A percentile compares a stretch with the other conserved stretches of the same genome.
These are phyloP conservation scores for Diuraphis noxia DNA, from an alignment of 1,140 invertebrate genomes.

Conservation along the genomic window DNA sequence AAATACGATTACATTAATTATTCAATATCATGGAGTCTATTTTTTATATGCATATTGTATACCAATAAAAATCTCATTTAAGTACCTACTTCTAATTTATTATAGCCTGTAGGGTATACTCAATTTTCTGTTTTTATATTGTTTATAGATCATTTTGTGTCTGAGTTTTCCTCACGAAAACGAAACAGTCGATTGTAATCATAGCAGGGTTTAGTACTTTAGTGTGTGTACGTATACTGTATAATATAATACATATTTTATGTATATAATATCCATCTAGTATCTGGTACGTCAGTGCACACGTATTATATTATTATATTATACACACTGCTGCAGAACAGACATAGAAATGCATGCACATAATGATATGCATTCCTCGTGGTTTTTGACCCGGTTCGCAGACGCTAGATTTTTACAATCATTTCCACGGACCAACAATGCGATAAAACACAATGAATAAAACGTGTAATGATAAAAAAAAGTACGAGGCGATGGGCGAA, in stretches of 20 bases:
- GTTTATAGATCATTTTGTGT: not conserved
- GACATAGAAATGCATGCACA: not conserved
- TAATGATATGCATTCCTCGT: slow-evolving; percentile 25
- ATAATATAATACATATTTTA: no score
- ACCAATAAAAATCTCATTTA: not conserved
- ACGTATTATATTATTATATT: not conserved
- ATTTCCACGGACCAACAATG: not conserved
- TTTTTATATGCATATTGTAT: not conserved
- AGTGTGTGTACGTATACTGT: not conserved
- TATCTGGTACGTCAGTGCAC: not conserved
- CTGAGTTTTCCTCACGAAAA: not conserved
- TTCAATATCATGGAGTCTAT: not conserved
- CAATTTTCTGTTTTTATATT: not conserved
- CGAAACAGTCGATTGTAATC: not conserved
- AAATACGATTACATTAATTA: not conserved
- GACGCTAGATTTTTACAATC: not conserved
- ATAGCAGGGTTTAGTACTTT: not conserved
- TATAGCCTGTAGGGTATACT: not conserved
- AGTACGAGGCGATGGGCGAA: no score
- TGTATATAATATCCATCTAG: no score
- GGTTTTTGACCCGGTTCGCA: slow-evolving; percentile 34
- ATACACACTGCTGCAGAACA: not conserved
- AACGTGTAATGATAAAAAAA: slow-evolving; percentile 6
- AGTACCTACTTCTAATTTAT: no score
- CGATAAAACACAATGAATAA: slow-evolving; percentile 16